A percentile compares a stretch with the other conserved stretches of the same genome.
phyloP scores from a whole-genome alignment of 2,113 vertebrate species.

The Crotalus helleri region DNA sequence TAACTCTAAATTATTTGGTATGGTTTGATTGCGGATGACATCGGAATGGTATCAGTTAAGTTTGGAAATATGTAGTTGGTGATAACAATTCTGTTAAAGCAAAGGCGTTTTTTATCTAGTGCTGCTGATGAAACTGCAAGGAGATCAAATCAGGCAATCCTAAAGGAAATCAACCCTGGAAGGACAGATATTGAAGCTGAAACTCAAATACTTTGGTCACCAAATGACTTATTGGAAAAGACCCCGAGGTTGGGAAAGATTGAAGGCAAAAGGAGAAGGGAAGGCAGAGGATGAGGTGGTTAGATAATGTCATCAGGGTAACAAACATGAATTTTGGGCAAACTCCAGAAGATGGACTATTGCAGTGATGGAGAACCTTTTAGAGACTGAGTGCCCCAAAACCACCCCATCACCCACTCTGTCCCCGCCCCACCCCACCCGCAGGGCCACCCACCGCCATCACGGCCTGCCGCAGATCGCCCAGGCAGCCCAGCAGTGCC shows the following conservation, averaged over 20 bases:
- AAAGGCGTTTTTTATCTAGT: conserved; percentile 2
- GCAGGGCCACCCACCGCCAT: too few species aligned
- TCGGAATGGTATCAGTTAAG: not conserved
- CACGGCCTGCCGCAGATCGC: too few species aligned
- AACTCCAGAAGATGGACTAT: not conserved
- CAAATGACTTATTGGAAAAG: not conserved
- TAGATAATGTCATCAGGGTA: not conserved
- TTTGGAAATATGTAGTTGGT: conserved; percentile 24
- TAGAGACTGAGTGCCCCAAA: too few species aligned
- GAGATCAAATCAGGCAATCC: not conserved
- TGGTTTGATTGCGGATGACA: not conserved
- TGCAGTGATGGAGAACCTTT: too few species aligned
- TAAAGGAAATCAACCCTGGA: not conserved
- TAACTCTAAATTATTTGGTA: not conserved
- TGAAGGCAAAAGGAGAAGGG: not conserved
- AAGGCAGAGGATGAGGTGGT: not conserved
- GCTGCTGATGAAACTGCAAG: not conserved
- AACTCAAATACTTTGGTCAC: not conserved
- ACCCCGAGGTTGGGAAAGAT: not conserved
- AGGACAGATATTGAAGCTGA: not conserved
- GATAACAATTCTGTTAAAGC: not conserved
- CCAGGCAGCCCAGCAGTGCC: too few species aligned
- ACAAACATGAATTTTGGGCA: not conserved
- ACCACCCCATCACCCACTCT: too few species aligned
- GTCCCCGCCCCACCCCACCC: too few species aligned